A percentile compares a stretch with the other conserved stretches of the same genome.
Conservation (phyloP, 1,140 invertebrate species). For the Ceratoteleas bidentatus region DNA sequence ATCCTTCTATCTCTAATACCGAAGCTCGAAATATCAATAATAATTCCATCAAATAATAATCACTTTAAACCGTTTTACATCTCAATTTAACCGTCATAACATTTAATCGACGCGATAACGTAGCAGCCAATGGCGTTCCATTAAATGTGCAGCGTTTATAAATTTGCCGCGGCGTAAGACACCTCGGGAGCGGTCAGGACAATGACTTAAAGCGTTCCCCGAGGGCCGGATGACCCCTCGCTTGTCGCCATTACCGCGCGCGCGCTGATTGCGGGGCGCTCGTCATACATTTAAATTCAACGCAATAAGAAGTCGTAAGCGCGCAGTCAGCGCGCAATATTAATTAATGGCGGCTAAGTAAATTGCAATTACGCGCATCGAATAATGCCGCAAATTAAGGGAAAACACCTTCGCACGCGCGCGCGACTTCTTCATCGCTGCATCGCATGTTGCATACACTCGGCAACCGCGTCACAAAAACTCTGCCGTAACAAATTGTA, state of each 20-base stretch:
- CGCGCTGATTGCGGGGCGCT: slow-evolving; percentile 24
- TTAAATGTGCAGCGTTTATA: slow-evolving; percentile 57
- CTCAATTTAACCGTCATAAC: slow-evolving; percentile 45
- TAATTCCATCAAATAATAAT: not conserved
- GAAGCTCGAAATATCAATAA: too few species aligned
- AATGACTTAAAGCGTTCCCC: slow-evolving; percentile 60
- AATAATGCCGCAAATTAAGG: too few species aligned
- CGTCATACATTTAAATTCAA: slow-evolving; percentile 46
- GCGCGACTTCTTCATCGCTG: too few species aligned
- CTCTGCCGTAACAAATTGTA: not conserved
- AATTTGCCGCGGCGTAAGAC: slow-evolving; percentile 42
- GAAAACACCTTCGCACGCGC: too few species aligned
- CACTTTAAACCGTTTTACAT: slow-evolving; percentile 35
- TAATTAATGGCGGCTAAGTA: slow-evolving; percentile 25
- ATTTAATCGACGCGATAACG: slow-evolving; percentile 42
- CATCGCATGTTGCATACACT: too few species aligned
- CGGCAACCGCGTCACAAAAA: not conserved
- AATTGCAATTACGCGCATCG: too few species aligned
- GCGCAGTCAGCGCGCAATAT: slow-evolving; percentile 18
- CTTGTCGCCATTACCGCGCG: slow-evolving; percentile 38
- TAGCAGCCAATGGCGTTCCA: slow-evolving; percentile 55
- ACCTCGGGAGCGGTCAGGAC: slow-evolving; percentile 36
- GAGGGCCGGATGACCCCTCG: slow-evolving; percentile 54
- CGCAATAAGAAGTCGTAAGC: slow-evolving; percentile 22
- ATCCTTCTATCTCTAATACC: too few species aligned